These are phyloP conservation scores for Balaeniceps rex DNA, from an alignment of 2,113 vertebrate genomes.

Conservation along the genomic window DNA sequence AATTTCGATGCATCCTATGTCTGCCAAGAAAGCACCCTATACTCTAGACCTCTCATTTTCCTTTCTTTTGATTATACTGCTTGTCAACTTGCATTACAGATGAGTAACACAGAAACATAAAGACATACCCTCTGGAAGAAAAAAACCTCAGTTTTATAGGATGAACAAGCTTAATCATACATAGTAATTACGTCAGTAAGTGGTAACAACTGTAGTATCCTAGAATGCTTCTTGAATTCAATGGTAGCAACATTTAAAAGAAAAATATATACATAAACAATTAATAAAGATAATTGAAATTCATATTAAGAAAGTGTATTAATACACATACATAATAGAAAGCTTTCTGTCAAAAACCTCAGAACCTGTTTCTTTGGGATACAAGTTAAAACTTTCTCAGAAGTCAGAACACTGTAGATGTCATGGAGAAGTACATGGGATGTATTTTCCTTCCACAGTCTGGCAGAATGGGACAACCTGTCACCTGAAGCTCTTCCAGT, in stretches of 20 bases:
- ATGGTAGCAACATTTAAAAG: background rate
- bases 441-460: background rate
- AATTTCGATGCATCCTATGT: background rate
- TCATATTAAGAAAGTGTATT: too few species aligned
- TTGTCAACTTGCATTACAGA: constrained; percentile 31
- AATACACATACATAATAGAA: background rate
- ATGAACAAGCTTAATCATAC: background rate
- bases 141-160: background rate
- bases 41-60: background rate
- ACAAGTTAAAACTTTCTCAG: background rate
- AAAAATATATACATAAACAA: background rate
- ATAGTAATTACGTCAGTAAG: background rate
- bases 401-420: background rate
- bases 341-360: background rate
- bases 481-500: background rate
- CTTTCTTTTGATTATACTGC: background rate
- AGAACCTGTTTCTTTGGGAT: background rate
- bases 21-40: background rate
- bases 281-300: background rate
- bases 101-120: background rate
- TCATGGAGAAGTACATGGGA: background rate
- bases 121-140: background rate
- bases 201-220: background rate
- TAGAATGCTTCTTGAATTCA: background rate
- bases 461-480: background rate